These are phyloP conservation scores for Antheraea yamamai DNA, from an alignment of 2,888 invertebrate species.

Conservation along the genomic window DNA sequence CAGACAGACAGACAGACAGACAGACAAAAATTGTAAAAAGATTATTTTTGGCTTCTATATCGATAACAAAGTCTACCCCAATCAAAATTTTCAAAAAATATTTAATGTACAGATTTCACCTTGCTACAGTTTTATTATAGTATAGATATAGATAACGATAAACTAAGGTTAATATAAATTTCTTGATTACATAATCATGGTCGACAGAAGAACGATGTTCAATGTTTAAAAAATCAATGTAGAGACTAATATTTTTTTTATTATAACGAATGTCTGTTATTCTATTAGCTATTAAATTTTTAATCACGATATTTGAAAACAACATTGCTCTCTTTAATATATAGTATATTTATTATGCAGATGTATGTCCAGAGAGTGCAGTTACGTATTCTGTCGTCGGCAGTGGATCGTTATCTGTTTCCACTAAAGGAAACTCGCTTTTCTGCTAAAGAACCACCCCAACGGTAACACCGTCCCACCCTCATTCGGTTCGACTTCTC, in stretches of 20 bases:
- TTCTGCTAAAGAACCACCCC: conserved; percentile 77
- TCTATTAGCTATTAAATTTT: background rate
- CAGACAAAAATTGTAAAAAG: too few relatives aligned
- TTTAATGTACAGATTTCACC: too few relatives aligned
- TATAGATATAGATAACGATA: too few relatives aligned
- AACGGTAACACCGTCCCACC: conserved; percentile 56
- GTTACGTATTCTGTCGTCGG: conserved; percentile 80
- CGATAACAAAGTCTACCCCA: too few relatives aligned
- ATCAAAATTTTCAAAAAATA: too few relatives aligned
- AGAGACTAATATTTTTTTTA: background rate
- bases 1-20: too few relatives aligned
- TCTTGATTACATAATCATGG: background rate
- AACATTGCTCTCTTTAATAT: background rate
- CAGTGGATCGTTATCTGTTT: conserved; percentile 82
- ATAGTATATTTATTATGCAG: conserved; percentile 55
- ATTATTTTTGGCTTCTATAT: too few relatives aligned
- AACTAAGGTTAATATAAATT: background rate
- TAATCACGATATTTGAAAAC: background rate
- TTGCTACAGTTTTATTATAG: too few relatives aligned
- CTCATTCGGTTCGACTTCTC: conserved; percentile 62
- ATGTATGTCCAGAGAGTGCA: conserved; percentile 72
- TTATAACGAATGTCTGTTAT: background rate
- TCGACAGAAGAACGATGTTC: too few relatives aligned
- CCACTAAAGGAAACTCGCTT: conserved; percentile 81
- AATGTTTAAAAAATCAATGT: background rate